Conservation (phyloP, 2,888 invertebrate species). For the Orthosia incerta region DNA sequence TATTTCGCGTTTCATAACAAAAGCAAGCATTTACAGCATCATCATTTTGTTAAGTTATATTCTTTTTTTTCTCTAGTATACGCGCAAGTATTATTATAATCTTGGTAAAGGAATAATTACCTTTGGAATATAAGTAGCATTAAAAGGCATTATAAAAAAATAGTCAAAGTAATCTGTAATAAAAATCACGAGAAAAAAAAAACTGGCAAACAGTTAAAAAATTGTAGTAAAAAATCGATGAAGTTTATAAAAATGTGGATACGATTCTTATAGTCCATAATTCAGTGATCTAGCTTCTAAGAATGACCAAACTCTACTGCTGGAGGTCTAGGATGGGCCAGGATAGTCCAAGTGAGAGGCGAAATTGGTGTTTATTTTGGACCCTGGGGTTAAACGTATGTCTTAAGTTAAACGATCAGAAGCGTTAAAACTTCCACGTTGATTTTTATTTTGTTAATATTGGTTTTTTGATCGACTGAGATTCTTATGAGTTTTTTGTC, state of each 20-base stretch:
- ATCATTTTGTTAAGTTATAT: too few relatives aligned
- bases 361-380: conserved; percentile 89
- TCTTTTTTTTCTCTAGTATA: too few relatives aligned
- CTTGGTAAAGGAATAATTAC: too few relatives aligned
- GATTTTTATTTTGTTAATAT: conserved; percentile 21
- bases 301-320: conserved; percentile 79
- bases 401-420: conserved; percentile 65
- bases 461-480: conserved; percentile 53
- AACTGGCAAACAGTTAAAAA: background rate
- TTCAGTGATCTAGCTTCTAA: conserved; percentile 51
- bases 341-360: conserved; percentile 86
- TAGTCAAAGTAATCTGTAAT: background rate
- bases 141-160: background rate
- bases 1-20: background rate
- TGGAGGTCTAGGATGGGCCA: conserved; percentile 80
- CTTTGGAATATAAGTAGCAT: background rate
- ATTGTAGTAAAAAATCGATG: conserved; percentile 48
- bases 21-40: too few relatives aligned
- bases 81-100: too few relatives aligned
- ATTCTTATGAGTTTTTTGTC: background rate
- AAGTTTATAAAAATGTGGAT: conserved; percentile 33
- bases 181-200: background rate
- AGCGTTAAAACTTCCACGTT: conserved; percentile 56
- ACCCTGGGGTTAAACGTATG: conserved; percentile 82
- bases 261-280: conserved; percentile 35